phyloP scores from a whole-genome alignment of 2,113 vertebrate species.

The Cavia porcellus region DNA sequence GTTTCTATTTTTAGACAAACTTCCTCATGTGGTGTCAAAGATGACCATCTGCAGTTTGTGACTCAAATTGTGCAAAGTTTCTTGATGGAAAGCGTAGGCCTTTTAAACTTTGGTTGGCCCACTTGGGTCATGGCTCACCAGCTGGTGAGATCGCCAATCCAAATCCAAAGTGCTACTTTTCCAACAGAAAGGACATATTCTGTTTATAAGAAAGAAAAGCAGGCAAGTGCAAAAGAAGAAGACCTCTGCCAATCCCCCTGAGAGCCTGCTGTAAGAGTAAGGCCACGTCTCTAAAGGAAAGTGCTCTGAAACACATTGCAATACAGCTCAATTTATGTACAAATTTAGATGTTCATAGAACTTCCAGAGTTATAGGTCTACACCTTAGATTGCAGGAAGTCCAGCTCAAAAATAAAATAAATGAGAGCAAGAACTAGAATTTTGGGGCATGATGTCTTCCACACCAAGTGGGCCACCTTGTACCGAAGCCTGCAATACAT shows the following conservation, averaged over 20 bases:
- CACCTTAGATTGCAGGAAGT: background rate
- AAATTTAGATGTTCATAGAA: background rate
- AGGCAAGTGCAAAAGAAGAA: background rate
- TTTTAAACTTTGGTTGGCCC: background rate
- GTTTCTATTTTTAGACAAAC: slow-evolving; percentile 1
- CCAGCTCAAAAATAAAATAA: background rate
- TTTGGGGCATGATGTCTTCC: background rate
- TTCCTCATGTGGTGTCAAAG: background rate
- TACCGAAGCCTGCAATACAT: background rate
- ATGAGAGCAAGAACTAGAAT: background rate
- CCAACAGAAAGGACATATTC: background rate
- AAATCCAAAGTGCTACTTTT: background rate
- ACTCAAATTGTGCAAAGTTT: slow-evolving; percentile 3
- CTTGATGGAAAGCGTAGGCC: background rate
- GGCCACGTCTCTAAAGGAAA: background rate
- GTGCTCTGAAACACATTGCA: background rate
- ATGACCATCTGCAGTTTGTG: background rate
- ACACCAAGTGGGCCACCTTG: background rate
- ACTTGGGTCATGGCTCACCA: background rate
- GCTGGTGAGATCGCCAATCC: background rate
- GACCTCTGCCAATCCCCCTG: background rate
- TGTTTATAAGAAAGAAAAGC: background rate
- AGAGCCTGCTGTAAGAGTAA: background rate
- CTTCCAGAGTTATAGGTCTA: background rate
- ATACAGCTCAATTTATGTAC: background rate